A percentile compares a stretch with the other conserved stretches of the same genome.
Evolutionary conservation across 2,113 vertebrate genomes (phyloP).

Genomic region (Neogale vison): DNA sequence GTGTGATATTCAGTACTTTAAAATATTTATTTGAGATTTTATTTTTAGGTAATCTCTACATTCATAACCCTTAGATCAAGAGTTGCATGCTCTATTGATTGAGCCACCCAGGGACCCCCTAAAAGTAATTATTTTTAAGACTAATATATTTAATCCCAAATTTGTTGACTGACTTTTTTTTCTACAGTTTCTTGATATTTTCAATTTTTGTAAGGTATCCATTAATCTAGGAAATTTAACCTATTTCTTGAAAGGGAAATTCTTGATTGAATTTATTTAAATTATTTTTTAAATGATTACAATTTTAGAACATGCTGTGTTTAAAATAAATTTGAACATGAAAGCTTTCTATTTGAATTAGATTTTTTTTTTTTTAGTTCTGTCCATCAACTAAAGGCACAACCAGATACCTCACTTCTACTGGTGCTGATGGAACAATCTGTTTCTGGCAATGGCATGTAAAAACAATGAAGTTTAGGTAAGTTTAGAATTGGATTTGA

Average conservation of each 20-base stretch:
- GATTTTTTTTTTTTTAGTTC: slow-evolving; percentile 85
- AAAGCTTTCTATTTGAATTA: slow-evolving; percentile 55
- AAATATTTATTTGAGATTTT: neutral
- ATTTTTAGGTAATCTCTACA: neutral
- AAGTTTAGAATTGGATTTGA: slow-evolving; percentile 76
- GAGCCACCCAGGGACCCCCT: neutral
- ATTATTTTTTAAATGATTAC: neutral
- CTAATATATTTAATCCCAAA: slow-evolving; percentile 42
- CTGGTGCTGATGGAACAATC: slow-evolving; percentile 97
- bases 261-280: slow-evolving; percentile 30
- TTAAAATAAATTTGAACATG: slow-evolving; percentile 40
- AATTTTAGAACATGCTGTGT: neutral
- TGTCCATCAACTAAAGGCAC: slow-evolving; percentile 93
- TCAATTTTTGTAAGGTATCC: neutral
- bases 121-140: neutral
- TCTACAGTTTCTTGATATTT: neutral
- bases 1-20: neutral
- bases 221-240: slow-evolving; percentile 33
- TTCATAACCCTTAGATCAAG: neutral
- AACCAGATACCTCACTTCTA: slow-evolving; percentile 95
- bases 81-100: neutral
- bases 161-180: neutral
- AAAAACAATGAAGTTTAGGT: slow-evolving; percentile 95
- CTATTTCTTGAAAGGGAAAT: slow-evolving; percentile 31
- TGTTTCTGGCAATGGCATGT: slow-evolving; percentile 99